phyloP scores from a whole-genome alignment of 1,140 invertebrate species.

The Holcopasites calliopsidis region DNA sequence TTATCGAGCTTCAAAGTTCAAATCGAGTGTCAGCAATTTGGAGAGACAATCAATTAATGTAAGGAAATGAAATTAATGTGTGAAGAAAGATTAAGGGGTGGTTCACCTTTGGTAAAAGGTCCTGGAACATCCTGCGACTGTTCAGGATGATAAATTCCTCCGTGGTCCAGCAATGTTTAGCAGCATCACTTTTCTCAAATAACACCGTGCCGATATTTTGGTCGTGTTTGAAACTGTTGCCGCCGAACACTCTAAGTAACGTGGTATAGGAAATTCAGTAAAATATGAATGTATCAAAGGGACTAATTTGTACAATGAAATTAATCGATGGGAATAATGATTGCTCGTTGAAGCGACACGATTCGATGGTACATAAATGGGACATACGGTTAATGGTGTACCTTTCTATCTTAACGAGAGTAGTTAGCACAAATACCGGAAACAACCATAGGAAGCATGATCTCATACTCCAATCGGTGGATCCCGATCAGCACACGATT shows the following conservation, averaged over 20 bases:
- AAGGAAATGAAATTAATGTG: not conserved
- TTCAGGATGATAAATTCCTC: conserved; percentile 69
- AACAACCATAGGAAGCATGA: conserved; percentile 60
- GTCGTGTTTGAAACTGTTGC: conserved; percentile 47
- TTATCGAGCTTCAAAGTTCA: no score
- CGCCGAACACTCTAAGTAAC: conserved; percentile 41
- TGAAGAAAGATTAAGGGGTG: not conserved
- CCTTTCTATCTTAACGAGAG: conserved; percentile 46
- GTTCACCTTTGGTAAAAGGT: conserved; percentile 70
- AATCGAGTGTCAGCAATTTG: no score
- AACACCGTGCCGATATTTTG: conserved; percentile 69
- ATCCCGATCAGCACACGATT: conserved; percentile 37
- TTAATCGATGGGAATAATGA: no score
- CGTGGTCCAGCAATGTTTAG: conserved; percentile 68
- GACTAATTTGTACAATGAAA: no score
- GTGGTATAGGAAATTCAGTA: not conserved
- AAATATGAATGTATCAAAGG: not conserved
- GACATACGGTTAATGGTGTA: conserved; percentile 7
- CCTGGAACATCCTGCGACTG: conserved; percentile 70
- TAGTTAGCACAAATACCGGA: conserved; percentile 40
- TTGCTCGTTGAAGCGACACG: no score
- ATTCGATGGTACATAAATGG: not conserved
- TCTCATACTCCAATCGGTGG: conserved; percentile 61
- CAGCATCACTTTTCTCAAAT: conserved; percentile 66
- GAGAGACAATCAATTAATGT: no score